Conservation (phyloP, 1,140 invertebrate genomes). For the Leptinotarsa undecemlineata region DNA sequence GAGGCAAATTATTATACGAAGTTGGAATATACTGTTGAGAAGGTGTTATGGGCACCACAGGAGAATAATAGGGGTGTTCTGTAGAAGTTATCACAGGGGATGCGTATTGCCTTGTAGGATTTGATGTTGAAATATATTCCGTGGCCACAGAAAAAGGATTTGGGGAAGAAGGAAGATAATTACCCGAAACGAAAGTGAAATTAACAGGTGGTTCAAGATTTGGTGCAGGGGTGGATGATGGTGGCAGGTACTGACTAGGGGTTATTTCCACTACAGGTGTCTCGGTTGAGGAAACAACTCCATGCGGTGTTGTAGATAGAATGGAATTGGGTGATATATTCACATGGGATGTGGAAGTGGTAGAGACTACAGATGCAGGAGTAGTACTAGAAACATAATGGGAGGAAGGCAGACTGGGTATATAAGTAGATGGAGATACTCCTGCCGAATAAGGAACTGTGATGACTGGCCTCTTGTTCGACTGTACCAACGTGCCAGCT, state of each 20-base stretch:
- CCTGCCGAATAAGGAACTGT: slow-evolving; percentile 21
- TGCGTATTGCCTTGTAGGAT: neutral
- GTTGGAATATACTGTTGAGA: slow-evolving; percentile 16
- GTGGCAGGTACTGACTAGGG: slow-evolving; percentile 24
- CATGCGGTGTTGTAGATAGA: slow-evolving; percentile 33
- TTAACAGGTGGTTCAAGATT: slow-evolving; percentile 1
- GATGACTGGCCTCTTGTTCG: slow-evolving; percentile 17
- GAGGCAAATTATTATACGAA: neutral
- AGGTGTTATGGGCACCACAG: slow-evolving; percentile 14
- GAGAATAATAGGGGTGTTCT: neutral
- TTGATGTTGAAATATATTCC: slow-evolving; percentile 20
- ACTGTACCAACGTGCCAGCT: slow-evolving; percentile 60
- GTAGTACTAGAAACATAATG: neutral
- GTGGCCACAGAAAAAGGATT: slow-evolving; percentile 16
- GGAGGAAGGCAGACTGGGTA: slow-evolving; percentile 14
- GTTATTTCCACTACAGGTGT: slow-evolving; percentile 39
- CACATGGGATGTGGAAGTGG: slow-evolving; percentile 25
- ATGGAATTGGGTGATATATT: slow-evolving; percentile 43
- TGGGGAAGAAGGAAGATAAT: slow-evolving; percentile 4
- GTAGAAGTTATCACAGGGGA: neutral
- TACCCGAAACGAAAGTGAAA: slow-evolving; percentile 5
- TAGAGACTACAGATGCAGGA: neutral
- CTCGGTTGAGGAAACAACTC: slow-evolving; percentile 20
- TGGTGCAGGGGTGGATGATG: slow-evolving; percentile 10
- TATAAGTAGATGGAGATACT: slow-evolving; percentile 25